Percentiles rank a stretch among this genome's conserved stretches.
Conservation (phyloP, 2,888 invertebrate species). For the Drosophila longiperda region DNA sequence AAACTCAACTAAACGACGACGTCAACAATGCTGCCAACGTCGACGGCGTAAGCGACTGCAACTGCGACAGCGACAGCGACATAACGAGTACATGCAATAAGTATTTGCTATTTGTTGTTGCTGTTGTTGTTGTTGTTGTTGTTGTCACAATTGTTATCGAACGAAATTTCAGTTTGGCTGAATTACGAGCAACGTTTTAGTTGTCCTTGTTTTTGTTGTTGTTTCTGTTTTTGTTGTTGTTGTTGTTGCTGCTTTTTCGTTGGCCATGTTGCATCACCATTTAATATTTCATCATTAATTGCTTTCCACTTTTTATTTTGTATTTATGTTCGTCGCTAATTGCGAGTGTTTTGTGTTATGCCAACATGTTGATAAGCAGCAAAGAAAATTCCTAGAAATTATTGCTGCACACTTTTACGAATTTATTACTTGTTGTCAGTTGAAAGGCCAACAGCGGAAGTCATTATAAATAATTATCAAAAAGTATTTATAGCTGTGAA, state of each 20-base stretch:
- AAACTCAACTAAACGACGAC: constrained; percentile 34
- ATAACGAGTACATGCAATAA: constrained; percentile 52
- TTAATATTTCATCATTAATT: constrained; percentile 70
- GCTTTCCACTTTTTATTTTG: constrained; percentile 33
- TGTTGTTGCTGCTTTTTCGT: constrained; percentile 8
- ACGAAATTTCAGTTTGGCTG: constrained; percentile 43
- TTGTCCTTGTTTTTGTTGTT: constrained; percentile 19
- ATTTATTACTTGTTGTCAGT: constrained; percentile 2
- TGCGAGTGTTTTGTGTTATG: constrained; percentile 32
- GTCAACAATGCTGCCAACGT: constrained; percentile 37
- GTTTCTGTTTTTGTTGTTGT: constrained; percentile 29
- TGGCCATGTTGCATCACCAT: constrained; percentile 40
- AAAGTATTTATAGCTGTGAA: not conserved
- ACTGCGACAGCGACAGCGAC: constrained; percentile 16
- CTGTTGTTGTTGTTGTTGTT: constrained; percentile 33
- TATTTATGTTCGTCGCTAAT: constrained; percentile 38
- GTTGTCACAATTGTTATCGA: constrained; percentile 46
- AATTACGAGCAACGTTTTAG: constrained; percentile 37
- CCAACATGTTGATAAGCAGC: constrained; percentile 47
- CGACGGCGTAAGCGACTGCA: constrained; percentile 3
- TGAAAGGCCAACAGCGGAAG: not conserved
- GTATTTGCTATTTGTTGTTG: constrained; percentile 45
- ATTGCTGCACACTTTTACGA: constrained; percentile 19
- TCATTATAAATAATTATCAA: not conserved
- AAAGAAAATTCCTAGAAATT: constrained; percentile 32